Base-by-base conservation (phyloP, 1,140 invertebrate species). In the Neodiprion lecontei region DNA sequence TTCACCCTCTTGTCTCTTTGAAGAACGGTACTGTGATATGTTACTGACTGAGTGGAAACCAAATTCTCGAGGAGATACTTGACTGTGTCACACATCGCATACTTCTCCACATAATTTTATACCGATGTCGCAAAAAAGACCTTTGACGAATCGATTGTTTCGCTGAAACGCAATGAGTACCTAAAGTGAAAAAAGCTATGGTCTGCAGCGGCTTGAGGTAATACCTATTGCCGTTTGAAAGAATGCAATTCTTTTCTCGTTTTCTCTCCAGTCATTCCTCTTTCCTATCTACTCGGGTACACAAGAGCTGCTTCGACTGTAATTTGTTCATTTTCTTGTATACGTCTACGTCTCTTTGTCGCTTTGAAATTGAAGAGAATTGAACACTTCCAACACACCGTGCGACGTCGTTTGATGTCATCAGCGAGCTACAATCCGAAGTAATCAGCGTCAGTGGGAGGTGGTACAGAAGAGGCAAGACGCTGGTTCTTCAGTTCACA, bases 121-220 rank as follows among this genome's bases (percentile, higher is more conserved):
- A 40, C 28, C 28, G 5, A 40, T 40, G 2, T 40, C 28, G 28
- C 28, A 40, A 40, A 40, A 40, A 40, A 4, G 28, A 40, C 28
- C 28, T 40, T 40, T 40, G 28, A 40, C 28, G 28, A 40, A 40
- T 40, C 48, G 53, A 70, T 70, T 70, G 69, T 49, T 50, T 53
- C 14, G 28, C 11, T n/a, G n/a, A 48, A 40, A 65, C 49, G 49
- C 28, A 11, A 48, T 73, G 50, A 50, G 50, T 67, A 67, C 72
- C 50, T 23, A 10, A 47, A 68, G 67, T 69, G 65, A 40, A 68
- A 69, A 69, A 69, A 76, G 72, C 69, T 78, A 76, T 78, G 78
- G 74, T 76, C 72, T 40, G 28, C 28, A 40, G 28, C 28, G 1
- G 28, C 28, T 40, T 40, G 28, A 40, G 28, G 28, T 40, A 40